Conservation (phyloP, 2,797 vertebrate genomes). For the Melanotaenia trifasciata region DNA sequence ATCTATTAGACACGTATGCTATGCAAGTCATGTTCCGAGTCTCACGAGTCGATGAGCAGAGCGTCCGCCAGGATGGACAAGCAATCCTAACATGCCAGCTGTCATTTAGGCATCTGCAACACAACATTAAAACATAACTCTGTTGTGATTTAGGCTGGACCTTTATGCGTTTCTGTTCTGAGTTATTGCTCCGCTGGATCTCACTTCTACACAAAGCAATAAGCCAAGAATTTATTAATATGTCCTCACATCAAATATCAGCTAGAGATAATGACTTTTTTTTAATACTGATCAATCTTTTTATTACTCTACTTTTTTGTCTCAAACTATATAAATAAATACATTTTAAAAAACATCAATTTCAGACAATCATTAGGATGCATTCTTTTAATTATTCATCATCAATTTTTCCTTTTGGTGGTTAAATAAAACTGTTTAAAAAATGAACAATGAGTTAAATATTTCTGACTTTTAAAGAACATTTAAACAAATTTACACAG, state of each 20-base stretch:
- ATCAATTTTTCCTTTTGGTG: not conserved
- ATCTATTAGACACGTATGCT: slow-evolving; percentile 80
- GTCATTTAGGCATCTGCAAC: slow-evolving; percentile 28
- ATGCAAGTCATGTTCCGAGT: slow-evolving; percentile 72
- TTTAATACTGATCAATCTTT: not conserved
- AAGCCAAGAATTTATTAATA: not conserved
- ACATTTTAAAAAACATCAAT: not conserved
- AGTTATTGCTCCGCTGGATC: slow-evolving; percentile 3
- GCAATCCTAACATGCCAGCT: slow-evolving; percentile 20
- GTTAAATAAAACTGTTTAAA: too few relatives aligned
- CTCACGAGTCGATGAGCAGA: slow-evolving; percentile 65
- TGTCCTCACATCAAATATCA: not conserved
- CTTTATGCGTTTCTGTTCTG: not conserved
- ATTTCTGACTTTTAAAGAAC: not conserved
- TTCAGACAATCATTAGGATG: not conserved
- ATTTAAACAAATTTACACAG: not conserved
- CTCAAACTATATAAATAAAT: not conserved
- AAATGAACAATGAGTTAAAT: not conserved
- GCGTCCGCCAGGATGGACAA: slow-evolving; percentile 42
- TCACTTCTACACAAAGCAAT: slow-evolving; percentile 9
- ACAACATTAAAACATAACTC: slow-evolving; percentile 17
- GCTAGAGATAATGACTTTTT: not conserved
- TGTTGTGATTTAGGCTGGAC: slow-evolving; percentile 29
- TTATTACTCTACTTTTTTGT: not conserved
- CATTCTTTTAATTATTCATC: not conserved